phyloP scores from a whole-genome alignment of 2,888 invertebrate species.

The Pristionchus fissidentatus region DNA sequence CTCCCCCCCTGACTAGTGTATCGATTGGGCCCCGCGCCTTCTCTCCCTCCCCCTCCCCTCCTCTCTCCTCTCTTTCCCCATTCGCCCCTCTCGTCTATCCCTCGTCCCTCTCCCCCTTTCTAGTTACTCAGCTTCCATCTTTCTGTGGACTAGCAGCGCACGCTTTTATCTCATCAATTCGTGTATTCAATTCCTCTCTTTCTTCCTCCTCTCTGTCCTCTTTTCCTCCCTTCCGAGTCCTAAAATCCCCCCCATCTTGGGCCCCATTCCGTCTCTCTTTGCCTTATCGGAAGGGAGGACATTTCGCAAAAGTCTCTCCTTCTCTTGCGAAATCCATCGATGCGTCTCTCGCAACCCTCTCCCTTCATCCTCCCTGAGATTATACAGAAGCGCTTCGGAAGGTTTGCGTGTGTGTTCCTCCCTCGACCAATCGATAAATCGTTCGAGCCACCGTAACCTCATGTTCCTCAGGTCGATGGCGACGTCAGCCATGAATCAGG shows the following conservation, averaged over 20 bases:
- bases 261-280: not conserved
- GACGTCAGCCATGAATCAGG: not conserved
- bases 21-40: not conserved
- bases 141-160: constrained; percentile 35
- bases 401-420: not conserved
- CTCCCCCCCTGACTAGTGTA: not conserved
- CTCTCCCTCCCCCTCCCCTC: constrained; percentile 1
- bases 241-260: not conserved
- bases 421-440: too few relatives aligned
- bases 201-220: not conserved
- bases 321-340: not conserved
- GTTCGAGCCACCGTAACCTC: not conserved
- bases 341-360: constrained; percentile 20
- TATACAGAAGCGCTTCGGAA: constrained; percentile 18
- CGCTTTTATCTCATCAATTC: constrained; percentile 27
- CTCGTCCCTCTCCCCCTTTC: constrained; percentile 16
- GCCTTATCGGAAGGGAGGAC: not conserved
- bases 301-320: not conserved
- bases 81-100: not conserved
- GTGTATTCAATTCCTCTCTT: not conserved
- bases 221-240: not conserved
- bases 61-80: too few relatives aligned
- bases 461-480: constrained; percentile 11
- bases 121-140: constrained; percentile 47
- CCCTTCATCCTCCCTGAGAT: constrained; percentile 20